Conservation (phyloP, 1,140 invertebrate species). For the Lordiphosa collinella region DNA sequence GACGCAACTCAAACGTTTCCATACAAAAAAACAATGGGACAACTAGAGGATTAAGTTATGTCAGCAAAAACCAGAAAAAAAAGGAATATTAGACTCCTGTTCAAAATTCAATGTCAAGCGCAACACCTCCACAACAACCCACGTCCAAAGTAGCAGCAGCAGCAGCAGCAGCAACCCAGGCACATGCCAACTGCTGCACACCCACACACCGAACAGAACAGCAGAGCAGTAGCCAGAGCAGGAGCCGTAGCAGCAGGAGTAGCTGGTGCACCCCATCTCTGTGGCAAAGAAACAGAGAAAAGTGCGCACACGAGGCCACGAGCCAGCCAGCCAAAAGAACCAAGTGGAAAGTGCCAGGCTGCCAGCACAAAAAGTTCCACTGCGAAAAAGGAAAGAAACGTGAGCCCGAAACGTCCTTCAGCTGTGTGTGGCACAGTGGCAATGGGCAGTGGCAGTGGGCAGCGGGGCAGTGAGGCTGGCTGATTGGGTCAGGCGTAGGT, state of each 20-base stretch:
- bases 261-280: not conserved
- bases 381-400: slow-evolving; percentile 48
- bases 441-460: slow-evolving; percentile 4
- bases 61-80: too few species aligned
- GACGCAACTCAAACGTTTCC: too few species aligned
- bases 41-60: not conserved
- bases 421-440: slow-evolving; percentile 14
- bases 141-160: not conserved
- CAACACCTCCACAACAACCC: not conserved
- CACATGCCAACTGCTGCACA: not conserved
- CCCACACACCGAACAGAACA: not conserved
- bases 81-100: too few species aligned
- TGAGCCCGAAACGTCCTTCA: slow-evolving; percentile 54
- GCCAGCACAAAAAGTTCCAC: slow-evolving; percentile 28
- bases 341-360: slow-evolving; percentile 19
- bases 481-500: slow-evolving; percentile 13
- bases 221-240: too few species aligned
- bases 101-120: slow-evolving; percentile 11
- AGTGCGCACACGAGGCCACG: too few species aligned
- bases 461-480: not conserved
- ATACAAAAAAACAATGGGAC: not conserved
- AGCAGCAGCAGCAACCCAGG: not conserved
- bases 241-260: not conserved
- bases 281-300: too few species aligned
- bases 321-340: slow-evolving; percentile 29